Evolutionary conservation across 2,888 invertebrate species (phyloP), one percentile per base, ranked within the genome.

Genomic region (Cybosia mesomella): DNA sequence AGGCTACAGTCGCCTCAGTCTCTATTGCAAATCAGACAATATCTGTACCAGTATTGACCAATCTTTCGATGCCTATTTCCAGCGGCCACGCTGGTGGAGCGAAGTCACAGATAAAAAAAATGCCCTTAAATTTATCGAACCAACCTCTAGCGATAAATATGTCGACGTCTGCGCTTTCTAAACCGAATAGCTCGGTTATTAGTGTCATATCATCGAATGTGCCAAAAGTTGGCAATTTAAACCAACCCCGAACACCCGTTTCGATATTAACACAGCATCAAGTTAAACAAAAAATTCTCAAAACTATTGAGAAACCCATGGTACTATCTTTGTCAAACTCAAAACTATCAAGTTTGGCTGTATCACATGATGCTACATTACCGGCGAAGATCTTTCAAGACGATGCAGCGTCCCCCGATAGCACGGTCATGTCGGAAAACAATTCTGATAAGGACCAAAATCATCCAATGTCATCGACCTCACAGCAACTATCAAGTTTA

Each of bases 381-480:
- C 96, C 96, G 0, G 96, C 96, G 10, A 96, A 96, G 85, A 96
- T 96, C 82, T 96, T 96, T 83, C 96, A 96, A 86, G 96, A 96
- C 78, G 96, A 96, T 75, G 96, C 95, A 0, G 95, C 96, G 0
- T 96, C 96, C 0, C 96, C 96, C 0, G 96, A 96, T 74, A 92
- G 94, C 71, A 91, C 94, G 2, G 90, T 91, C 7, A 79, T 85
- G 0, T 83, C 89, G 4, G 94, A 93, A 71, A 85, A 76, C 69
- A 85, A 83, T 71, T 71, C 82, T 1, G 89, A 88, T 7, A 86
- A 83, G 58, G 89, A 90, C 43, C 71, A 73, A 2, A 73, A 83
- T 21, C 87, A 86, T 49, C 77, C 80, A 43, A 84, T 83, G 68
- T 71, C 81, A 9, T 81, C 85, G 0, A 73, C 80, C 1, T 70